A percentile compares a stretch with the other conserved stretches of the same genome.
phyloP scores from a whole-genome alignment of 2,797 vertebrate genomes.

The Chiloscyllium punctatum region DNA sequence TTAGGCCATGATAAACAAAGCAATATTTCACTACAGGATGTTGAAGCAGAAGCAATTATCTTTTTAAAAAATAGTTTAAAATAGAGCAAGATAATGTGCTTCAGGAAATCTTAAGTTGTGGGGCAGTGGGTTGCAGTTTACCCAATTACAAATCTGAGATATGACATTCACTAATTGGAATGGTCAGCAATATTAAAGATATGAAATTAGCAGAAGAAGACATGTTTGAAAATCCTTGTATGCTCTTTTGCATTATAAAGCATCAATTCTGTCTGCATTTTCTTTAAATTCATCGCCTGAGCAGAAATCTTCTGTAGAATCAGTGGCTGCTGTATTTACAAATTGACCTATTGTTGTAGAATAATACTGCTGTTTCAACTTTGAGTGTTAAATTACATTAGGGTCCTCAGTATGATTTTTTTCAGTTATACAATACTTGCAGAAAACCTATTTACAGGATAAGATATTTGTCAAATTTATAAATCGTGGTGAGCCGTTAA shows the following conservation, averaged over 20 bases:
- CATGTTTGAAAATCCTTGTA: neutral
- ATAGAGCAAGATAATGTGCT: neutral
- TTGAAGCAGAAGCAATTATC: neutral
- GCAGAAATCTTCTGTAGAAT: neutral
- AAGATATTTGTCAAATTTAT: neutral
- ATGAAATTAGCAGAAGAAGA: neutral
- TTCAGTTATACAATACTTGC: too few species aligned
- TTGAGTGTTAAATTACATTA: too few species aligned
- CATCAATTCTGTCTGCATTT: neutral
- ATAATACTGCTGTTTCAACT: too few species aligned
- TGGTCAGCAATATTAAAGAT: neutral
- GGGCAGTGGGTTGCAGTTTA: neutral
- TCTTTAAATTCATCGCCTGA: neutral
- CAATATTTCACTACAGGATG: neutral
- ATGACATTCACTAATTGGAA: neutral
- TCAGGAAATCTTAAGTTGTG: neutral
- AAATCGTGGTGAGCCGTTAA: neutral
- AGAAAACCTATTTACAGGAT: neutral
- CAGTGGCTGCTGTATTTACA: neutral
- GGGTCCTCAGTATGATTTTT: too few species aligned
- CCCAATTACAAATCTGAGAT: neutral
- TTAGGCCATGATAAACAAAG: neutral
- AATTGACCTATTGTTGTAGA: neutral
- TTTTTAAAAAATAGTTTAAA: neutral
- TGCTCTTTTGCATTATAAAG: neutral